Base-by-base conservation (phyloP, 2,113 vertebrate genomes). In the Stigmatopora argus region DNA sequence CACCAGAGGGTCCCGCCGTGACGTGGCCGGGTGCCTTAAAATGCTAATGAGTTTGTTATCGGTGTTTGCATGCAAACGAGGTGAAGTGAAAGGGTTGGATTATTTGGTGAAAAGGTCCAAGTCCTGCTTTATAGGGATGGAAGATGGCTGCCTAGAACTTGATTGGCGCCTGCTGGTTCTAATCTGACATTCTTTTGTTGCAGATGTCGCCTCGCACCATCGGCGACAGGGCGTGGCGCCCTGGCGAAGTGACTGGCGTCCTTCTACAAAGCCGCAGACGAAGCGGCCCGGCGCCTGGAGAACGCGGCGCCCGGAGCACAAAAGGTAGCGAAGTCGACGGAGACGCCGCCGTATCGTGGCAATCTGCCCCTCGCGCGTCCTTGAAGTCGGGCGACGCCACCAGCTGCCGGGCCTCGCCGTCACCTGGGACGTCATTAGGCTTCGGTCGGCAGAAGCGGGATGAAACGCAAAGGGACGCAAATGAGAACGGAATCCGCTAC, bases 391-490 rank as follows among this genome's bases (percentile, higher is more conserved):
- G 23, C 67, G 78, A 86, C 76, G 75, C 78, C 71, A 68, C 74
- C 88, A 88, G 87, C 85, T 90, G 88, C 77, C 74, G 71, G 58
- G 79, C 69, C 79, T 75, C 46, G 26, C 26, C 26, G 26, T 63
- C 88, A 85, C 87, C 21, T 18, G 89, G 89, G 87, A 89, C 83
- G 83, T 91, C 84, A 88, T 92, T 90, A 92, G 80, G 79, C 81
- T 70, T 71, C 21, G 59, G 74, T 80, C 64, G 44, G 77, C 78
- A 83, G 74, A 82, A 87, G 77, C 26, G 52, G 65, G 65, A 78
- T 75, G 69, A 76, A 71, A 77, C 67, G 67, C 74, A 79, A 67
- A 67, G 63, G 64, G 68, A 62, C 65, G 76, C 73, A 83, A 79
- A 81, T 83, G 75, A 78, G 69, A 80, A 76, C 56, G 56, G 66